Base-by-base conservation (phyloP, 2,113 vertebrate species). In the Synodontis membranacea region DNA sequence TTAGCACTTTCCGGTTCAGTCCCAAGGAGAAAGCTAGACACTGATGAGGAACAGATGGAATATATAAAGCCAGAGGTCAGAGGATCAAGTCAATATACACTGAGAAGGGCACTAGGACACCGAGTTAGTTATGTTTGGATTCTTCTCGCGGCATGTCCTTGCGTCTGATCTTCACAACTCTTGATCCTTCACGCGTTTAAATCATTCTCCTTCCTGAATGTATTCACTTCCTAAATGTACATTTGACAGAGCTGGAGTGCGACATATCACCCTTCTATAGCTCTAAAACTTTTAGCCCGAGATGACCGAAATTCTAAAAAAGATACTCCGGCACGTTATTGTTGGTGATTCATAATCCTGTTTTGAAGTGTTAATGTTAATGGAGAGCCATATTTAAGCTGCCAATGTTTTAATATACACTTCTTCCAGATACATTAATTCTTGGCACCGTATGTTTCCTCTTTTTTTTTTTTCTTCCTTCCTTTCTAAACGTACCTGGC, bases 341-440 rank as follows among this genome's bases (percentile, higher is more conserved):
- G 44, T 21, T 86, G 86, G 58, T 91, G 91, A 94, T 92, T 93
- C 88, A 93, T 91, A 91, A 90, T 92, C 87, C 89, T 87, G 90
- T 90, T 87, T 80, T 75, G 86, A 91, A 89, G 89, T 82, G 90
- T 92, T 93, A 93, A 89, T 82, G 90, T 92, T 93, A 93, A 93
- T 91, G 88, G 83, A 87, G 66, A 88, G 89, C 87, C 82, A 31
- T 90, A 90, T 92, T 93, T 89, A 91, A 93, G 86, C 86, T 92
- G 91, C 87, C 87, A 88, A 34, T 88, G 88, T 82, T 93, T 92
- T 91, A 92, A 94, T 88, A 91, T 89, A 91, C 74, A 87, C 82
- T 91, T 89, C 76, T 87, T 91, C 84, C 88, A 88, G 89, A 82
- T 84, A 87, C 90, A 90, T 87, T 93, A 91, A 92, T 92, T 93